Percentiles rank a stretch among this genome's conserved stretches.
phyloP scores from a whole-genome alignment of 2,797 vertebrate species.

The Megaceryle alcyon region DNA sequence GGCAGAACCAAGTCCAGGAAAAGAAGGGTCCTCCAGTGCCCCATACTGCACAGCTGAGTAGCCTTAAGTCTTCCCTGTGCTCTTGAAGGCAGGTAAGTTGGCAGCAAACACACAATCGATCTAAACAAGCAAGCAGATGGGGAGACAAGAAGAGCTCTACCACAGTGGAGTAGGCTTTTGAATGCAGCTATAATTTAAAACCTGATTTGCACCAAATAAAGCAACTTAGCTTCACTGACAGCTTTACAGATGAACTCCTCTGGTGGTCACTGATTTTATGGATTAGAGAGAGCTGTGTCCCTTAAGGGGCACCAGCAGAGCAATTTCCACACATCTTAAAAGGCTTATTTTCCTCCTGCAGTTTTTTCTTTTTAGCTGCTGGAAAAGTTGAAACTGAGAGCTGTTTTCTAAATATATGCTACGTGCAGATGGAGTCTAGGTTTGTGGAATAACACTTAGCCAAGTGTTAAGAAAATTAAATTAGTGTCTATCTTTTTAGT shows the following conservation, averaged over 20 bases:
- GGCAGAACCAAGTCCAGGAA: neutral
- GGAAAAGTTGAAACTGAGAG: conserved; percentile 27
- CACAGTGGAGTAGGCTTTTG: neutral
- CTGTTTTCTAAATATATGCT: conserved; percentile 53
- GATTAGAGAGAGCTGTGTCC: neutral
- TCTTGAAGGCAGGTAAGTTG: neutral
- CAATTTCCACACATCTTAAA: conserved; percentile 11
- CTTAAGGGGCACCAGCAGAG: neutral
- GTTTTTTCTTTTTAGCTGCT: conserved; percentile 5
- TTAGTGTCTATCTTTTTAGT: neutral
- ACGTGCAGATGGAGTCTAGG: conserved; percentile 50
- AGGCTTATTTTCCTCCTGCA: neutral
- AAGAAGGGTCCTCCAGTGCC: neutral
- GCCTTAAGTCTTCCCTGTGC: neutral
- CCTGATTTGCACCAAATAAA: neutral
- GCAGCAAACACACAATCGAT: neutral
- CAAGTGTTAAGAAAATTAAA: conserved; percentile 54
- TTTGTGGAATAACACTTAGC: conserved; percentile 67
- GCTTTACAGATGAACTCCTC: neutral
- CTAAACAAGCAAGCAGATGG: neutral
- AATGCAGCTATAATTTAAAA: neutral
- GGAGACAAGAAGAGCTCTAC: neutral
- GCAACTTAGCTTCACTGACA: neutral
- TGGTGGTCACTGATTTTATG: conserved; percentile 13
- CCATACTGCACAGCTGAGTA: neutral